These are phyloP conservation scores for Fulmarus glacialis DNA, from an alignment of 2,113 vertebrate species.

Conservation along the genomic window DNA sequence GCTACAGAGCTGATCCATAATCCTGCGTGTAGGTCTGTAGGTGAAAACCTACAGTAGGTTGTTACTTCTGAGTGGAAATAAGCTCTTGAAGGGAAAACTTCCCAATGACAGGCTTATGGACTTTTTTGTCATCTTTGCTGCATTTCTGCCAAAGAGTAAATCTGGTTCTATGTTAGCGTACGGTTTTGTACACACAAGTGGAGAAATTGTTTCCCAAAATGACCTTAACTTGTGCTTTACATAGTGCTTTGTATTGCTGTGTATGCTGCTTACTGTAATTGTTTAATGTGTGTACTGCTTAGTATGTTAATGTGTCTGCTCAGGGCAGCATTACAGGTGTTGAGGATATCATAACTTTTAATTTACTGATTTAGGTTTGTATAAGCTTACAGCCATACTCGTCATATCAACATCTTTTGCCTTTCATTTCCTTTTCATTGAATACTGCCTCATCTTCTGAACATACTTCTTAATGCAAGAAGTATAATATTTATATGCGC, in stretches of 20 bases:
- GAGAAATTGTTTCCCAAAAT: constrained; percentile 6
- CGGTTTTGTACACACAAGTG: neutral
- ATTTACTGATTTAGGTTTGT: neutral
- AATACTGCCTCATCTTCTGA: neutral
- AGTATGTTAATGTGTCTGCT: neutral
- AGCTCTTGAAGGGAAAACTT: neutral
- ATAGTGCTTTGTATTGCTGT: neutral
- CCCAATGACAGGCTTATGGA: neutral
- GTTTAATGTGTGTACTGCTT: neutral
- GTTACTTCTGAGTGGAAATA: neutral
- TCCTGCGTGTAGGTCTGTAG: neutral
- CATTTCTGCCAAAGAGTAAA: neutral
- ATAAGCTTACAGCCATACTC: neutral
- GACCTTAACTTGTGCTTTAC: neutral
- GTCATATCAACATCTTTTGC: neutral
- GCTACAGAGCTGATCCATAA: neutral
- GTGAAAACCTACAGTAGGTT: neutral
- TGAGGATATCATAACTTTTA: neutral
- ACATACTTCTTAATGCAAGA: neutral
- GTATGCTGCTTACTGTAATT: neutral
- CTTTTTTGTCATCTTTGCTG: neutral
- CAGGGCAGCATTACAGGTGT: neutral
- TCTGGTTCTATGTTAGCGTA: neutral
- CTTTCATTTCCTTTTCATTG: neutral
- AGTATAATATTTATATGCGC: neutral